A percentile compares a stretch with the other conserved stretches of the same genome.
These are phyloP conservation scores for Enteromius mattozi DNA, from an alignment of 2,797 vertebrate genomes.

Conservation along the genomic window DNA sequence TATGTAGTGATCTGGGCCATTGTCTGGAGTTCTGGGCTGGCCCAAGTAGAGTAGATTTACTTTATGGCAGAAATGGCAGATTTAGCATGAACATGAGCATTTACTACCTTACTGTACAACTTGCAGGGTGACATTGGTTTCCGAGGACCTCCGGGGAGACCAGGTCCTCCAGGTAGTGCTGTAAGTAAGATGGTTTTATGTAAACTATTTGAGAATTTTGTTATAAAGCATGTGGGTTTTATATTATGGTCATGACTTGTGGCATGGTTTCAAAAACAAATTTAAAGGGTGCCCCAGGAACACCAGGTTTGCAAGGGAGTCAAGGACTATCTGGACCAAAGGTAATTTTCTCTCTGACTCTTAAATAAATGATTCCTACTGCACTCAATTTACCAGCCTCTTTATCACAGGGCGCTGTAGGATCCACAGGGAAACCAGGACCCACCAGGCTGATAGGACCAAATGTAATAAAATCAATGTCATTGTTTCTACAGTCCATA, in stretches of 20 bases:
- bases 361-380: neutral
- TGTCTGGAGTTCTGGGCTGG: too few relatives aligned
- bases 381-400: neutral
- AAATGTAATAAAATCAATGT: slow-evolving; percentile 63
- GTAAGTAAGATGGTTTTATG: slow-evolving; percentile 62
- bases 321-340: slow-evolving; percentile 70
- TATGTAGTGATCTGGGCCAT: neutral
- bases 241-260: neutral
- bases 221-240: neutral
- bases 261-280: neutral
- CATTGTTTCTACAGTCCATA: neutral
- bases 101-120: neutral
- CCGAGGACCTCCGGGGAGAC: slow-evolving; percentile 68
- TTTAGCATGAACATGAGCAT: neutral
- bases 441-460: slow-evolving; percentile 73
- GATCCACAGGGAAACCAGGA: slow-evolving; percentile 55
- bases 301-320: slow-evolving; percentile 69
- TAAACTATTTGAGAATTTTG: neutral
- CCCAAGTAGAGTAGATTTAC: neutral
- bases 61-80: neutral
- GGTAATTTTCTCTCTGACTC: slow-evolving; percentile 59
- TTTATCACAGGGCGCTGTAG: slow-evolving; percentile 55
- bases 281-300: slow-evolving; percentile 73
- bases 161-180: slow-evolving; percentile 69
- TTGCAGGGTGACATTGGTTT: slow-evolving; percentile 73